These are phyloP conservation scores for Andrena flavipes DNA, from an alignment of 2,888 invertebrate species.

Conservation along the genomic window DNA sequence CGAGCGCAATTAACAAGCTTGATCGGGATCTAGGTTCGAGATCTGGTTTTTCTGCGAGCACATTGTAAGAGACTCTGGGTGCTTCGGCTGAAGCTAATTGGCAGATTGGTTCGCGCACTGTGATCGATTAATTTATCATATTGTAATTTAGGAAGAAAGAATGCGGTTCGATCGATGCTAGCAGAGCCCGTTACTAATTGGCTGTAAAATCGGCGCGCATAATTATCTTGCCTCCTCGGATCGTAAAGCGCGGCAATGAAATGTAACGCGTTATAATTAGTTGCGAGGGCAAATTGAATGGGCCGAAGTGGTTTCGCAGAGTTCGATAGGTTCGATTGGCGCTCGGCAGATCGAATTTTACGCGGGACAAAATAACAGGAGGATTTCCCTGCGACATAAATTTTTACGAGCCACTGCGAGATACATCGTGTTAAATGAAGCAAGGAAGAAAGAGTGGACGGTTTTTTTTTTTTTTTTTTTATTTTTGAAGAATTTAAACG, in stretches of 20 bases:
- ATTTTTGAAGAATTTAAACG: neutral
- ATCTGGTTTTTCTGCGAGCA: constrained; percentile 20
- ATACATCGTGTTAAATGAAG: neutral
- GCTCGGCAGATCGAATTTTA: neutral
- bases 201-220: neutral
- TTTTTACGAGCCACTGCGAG: neutral
- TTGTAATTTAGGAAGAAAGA: constrained; percentile 22
- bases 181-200: constrained; percentile 16
- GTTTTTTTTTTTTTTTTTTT: too few relatives aligned
- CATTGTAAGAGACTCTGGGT: neutral
- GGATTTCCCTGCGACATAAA: neutral
- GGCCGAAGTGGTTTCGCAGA: constrained; percentile 11
- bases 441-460: neutral
- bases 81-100: constrained; percentile 34
- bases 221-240: constrained; percentile 19
- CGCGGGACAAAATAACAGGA: neutral
- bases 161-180: neutral
- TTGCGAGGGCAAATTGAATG: neutral
- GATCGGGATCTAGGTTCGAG: constrained; percentile 7
- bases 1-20: constrained; percentile 3
- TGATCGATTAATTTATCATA: constrained; percentile 51
- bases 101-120: constrained; percentile 37
- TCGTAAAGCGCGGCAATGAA: constrained; percentile 25
- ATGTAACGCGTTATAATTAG: constrained; percentile 33
- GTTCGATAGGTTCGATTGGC: neutral